Base-by-base conservation (phyloP, 1,140 invertebrate species). In the Chionoecetes opilio region DNA sequence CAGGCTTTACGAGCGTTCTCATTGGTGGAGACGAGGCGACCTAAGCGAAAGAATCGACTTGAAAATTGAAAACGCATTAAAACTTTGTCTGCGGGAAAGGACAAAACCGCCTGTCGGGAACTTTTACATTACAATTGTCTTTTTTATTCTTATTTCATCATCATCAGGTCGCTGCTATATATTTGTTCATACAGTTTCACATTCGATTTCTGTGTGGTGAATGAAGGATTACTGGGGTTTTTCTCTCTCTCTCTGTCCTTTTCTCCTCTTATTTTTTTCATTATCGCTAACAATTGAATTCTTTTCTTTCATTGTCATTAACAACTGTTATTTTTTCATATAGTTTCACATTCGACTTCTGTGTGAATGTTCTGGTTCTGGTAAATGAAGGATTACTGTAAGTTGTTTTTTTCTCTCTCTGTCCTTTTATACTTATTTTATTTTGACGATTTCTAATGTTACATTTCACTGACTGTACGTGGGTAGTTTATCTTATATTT, bases 1-100 rank as follows among this genome's bases (percentile, higher is more conserved):
- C 53, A 35, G 35, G 89, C 29, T 91, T 82, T 91, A 91, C 41
- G 46, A 75, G 46, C 9, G 46, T 34, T 75, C 89, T 75, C 46
- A 75, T 75, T 91, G 89, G 46, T 35, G 53, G 63, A 32, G 32
- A 26, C 53, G 29, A 34, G 46, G 53, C 89, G 46, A 75, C 31
- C 32, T 75, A 26, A 26, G 63, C 6, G 63, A 75, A n/a, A 75
- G 63, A 75, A 75, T 75, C 63, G 63, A 75, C 63, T 75, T 75
- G 11, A 26, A 75, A 75, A 75, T 75, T 75, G 63, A 75, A 75
- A 75, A 75, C n/a, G 63, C 63, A 75, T 75, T 75, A 75, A 75
- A 75, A 75, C 63, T 75, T 75, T 75, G 63, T 75, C 63, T 75
- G 63, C 63, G 63, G 63, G n/a, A 75, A n/a, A 75, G 63, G 26